Conservation (phyloP, 2,797 vertebrate species). For the Pantherophis alleghaniensis region DNA sequence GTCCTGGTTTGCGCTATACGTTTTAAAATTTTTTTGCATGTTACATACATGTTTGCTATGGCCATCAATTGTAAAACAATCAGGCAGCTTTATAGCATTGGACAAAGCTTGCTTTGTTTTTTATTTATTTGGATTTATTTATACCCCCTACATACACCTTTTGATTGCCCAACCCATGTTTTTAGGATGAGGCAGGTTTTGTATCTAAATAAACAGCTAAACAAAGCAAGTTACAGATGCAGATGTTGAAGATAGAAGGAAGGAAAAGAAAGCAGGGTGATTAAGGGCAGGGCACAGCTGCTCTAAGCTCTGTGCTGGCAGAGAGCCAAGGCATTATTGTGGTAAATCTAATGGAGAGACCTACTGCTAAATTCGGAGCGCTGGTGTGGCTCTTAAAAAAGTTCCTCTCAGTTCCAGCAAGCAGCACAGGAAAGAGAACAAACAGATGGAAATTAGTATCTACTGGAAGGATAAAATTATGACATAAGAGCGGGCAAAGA, state of each 20-base stretch:
- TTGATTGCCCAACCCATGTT: neutral
- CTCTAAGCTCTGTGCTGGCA: slow-evolving; percentile 4
- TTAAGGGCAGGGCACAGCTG: slow-evolving; percentile 11
- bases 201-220: slow-evolving; percentile 17
- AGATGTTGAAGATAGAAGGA: slow-evolving; percentile 23
- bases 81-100: neutral
- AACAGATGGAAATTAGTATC: neutral
- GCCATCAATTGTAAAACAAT: neutral
- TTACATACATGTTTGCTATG: neutral
- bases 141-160: neutral
- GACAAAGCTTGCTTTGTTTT: neutral
- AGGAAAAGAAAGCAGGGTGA: neutral
- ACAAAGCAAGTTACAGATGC: neutral
- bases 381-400: neutral
- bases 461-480: neutral
- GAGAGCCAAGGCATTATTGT: slow-evolving; percentile 24
- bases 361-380: neutral
- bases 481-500: neutral
- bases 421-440: neutral
- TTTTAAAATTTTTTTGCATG: neutral
- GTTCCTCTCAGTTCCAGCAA: neutral
- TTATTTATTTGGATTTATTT: neutral
- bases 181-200: neutral
- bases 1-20: neutral
- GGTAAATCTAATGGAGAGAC: neutral